A percentile compares a stretch with the other conserved stretches of the same genome.
phyloP scores from a whole-genome alignment of 2,888 invertebrate species.

The Sepioteuthis lessoniana region DNA sequence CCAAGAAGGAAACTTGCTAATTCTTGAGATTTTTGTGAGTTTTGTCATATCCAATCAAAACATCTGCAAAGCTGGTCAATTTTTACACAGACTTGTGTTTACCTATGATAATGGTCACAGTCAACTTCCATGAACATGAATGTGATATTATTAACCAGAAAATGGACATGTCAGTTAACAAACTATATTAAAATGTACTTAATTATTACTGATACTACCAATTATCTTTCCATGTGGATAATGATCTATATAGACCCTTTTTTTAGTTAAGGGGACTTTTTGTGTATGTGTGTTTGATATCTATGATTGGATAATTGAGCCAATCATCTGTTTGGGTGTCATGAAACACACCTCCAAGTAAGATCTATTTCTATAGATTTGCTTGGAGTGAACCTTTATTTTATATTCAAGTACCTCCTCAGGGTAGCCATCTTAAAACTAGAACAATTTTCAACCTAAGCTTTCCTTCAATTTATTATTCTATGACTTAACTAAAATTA shows the following conservation, averaged over 20 bases:
- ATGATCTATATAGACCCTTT: not conserved
- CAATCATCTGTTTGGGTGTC: not conserved
- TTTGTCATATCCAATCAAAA: not conserved
- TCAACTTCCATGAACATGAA: constrained; percentile 8
- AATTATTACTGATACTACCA: not conserved
- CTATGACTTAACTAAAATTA: not conserved
- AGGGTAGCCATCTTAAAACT: not conserved
- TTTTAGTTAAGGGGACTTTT: not conserved
- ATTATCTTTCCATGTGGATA: constrained; percentile 5
- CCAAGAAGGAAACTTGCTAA: not conserved
- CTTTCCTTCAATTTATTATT: not conserved
- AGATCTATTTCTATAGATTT: not conserved
- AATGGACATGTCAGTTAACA: not conserved
- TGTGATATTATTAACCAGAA: constrained; percentile 33
- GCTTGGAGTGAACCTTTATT: not conserved
- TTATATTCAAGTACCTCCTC: constrained; percentile 12
- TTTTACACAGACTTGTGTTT: not conserved
- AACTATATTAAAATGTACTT: not conserved
- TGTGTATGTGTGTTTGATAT: not conserved
- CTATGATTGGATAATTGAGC: not conserved
- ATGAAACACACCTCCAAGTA: not conserved
- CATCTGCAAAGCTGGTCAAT: constrained; percentile 33
- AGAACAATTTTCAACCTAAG: not conserved
- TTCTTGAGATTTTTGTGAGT: not conserved
- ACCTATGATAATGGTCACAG: constrained; percentile 33